Evolutionary conservation across 2,888 invertebrate genomes (phyloP), one percentile per base, ranked within the genome.

Genomic region (Aspidiotus destructor): DNA sequence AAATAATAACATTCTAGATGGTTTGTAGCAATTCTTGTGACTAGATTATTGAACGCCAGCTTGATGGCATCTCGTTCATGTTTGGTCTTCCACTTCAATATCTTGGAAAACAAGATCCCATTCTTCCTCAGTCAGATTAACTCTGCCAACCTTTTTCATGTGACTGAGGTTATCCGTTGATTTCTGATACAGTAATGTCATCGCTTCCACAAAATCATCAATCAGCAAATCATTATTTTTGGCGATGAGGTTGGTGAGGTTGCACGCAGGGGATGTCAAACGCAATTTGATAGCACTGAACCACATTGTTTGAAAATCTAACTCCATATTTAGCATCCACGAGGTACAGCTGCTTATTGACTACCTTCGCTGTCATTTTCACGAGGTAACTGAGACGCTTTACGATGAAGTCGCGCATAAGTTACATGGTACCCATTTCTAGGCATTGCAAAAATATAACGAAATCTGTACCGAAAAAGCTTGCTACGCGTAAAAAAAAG

Each of bases 61-160:
- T 44, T 44, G 48, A 44, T 44, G 48, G 48, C 48, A 44, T 44
- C 48, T 44, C 13, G 48, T 10, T 44, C 48, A 44, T 10, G 48
- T 44, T n/a, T 10, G 48, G 48, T 44, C 48, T 44, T 44, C 48
- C 48, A 44, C 48, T 44, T 44, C 13, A 13, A 44, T 44, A 44
- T 44, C 48, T 44, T 44, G 48, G 48, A 44, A 44, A 44, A 44
- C 48, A 44, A 44, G 48, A 44, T 44, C 48, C 48, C 48, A 44
- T 44, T 44, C 48, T 44, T 44, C 48, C 8, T 44, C 48, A 44
- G 48, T 44, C 48, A 44, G 48, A 44, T 44, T 44, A 44, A 44
- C 48, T 44, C 48, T 44, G 48, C 48, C 48, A 44, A 44, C 48
- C 48, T 44, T 44, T 44, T 44, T 44, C 48, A 44, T 44, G 48